Conservation (phyloP, 1,140 invertebrate species). For the Sinonovacula constricta region DNA sequence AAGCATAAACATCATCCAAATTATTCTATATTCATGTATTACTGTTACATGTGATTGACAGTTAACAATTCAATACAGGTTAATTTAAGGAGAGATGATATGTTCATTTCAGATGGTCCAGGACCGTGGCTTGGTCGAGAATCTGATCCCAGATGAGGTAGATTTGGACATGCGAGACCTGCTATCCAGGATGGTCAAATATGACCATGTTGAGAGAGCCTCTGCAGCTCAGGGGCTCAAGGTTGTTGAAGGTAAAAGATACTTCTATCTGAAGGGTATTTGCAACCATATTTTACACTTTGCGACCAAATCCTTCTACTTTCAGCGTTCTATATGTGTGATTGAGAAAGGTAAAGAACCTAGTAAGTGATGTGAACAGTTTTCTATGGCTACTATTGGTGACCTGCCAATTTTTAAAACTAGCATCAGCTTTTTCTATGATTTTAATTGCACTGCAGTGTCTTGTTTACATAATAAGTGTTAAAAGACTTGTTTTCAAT, state of each 20-base stretch:
- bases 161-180: slow-evolving; percentile 35
- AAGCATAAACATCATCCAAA: too few relatives aligned
- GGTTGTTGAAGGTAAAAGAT: slow-evolving; percentile 15
- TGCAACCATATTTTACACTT: background rate
- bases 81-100: too few relatives aligned
- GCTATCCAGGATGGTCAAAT: background rate
- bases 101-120: slow-evolving; percentile 21
- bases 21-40: too few relatives aligned
- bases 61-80: too few relatives aligned
- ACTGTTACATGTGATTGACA: too few relatives aligned
- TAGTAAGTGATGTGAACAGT: background rate
- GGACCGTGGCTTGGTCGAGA: slow-evolving; percentile 19
- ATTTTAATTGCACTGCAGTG: too few relatives aligned
- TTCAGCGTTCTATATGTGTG: background rate
- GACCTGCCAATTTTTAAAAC: background rate
- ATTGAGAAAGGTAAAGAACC: background rate
- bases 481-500: too few relatives aligned
- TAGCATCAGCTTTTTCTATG: too few relatives aligned
- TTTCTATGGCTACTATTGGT: background rate
- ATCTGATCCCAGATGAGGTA: slow-evolving; percentile 33
- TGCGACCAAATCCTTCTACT: background rate
- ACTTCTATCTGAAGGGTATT: background rate
- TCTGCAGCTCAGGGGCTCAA: slow-evolving; percentile 8
- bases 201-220: background rate
- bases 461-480: too few relatives aligned